Evolutionary conservation across 2,113 vertebrate species (phyloP).

Genomic region (Globicephala melas): DNA sequence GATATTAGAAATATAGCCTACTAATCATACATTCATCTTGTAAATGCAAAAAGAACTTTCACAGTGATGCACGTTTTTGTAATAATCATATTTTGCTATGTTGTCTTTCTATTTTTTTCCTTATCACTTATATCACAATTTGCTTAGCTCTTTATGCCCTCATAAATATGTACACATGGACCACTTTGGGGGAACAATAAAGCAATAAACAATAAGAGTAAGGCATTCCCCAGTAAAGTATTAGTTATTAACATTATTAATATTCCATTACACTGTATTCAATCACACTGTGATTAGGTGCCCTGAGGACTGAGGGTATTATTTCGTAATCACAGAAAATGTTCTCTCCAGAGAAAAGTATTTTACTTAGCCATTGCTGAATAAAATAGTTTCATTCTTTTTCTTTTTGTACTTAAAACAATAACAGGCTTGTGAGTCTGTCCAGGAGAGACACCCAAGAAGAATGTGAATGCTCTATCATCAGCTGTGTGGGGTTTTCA

Average conservation of each 20-base stretch:
- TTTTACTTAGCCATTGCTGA: background rate
- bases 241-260: slow-evolving; percentile 33
- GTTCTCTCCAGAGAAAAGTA: background rate
- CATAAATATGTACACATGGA: background rate
- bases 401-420: slow-evolving; percentile 19
- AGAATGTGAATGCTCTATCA: background rate
- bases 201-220: background rate
- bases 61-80: background rate
- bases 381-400: background rate
- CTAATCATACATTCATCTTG: background rate
- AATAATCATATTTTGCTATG: background rate
- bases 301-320: background rate
- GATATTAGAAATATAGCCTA: background rate
- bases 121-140: background rate
- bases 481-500: background rate
- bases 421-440: background rate
- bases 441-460: background rate
- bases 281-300: background rate
- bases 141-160: background rate
- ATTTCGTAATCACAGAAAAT: slow-evolving; percentile 17
- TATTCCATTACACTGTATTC: background rate
- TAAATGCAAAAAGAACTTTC: background rate
- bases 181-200: background rate
- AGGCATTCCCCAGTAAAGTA: background rate
- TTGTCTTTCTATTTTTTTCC: background rate